Base-by-base conservation (phyloP, 35 echinoderm and acorn worm genomes). In the Nesometra sesokonis region DNA sequence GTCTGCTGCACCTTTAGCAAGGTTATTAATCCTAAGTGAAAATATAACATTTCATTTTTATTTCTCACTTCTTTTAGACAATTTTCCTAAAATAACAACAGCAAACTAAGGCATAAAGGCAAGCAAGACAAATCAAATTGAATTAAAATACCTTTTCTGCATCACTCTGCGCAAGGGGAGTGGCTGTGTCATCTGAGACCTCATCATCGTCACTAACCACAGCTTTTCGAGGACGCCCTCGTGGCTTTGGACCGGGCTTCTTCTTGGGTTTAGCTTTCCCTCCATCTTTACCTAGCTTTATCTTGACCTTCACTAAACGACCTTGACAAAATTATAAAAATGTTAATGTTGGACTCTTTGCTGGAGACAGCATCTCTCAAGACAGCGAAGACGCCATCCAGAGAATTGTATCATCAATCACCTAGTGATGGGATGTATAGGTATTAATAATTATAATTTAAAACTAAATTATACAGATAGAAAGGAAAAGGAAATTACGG, bases 181-280 rank as follows among this genome's bases (percentile, higher is more conserved):
- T 81, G 34, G 86, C 83, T 33, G 88, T 91, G 13, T 90, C 88
- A 43, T 94, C 93, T 2, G 89, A 88, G 32, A 94, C 87, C 38
- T 99, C 96, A 78, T 98, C 92, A 77, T 99, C 96, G 67, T 99
- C 96, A 81, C 96, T 99, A 39, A 99, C 96, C 8, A 99, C 96
- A 0, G 96, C 92, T 76, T 99, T 99, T 40, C 96, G 88, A 87
- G 96, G 96, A 4, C 96, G 92, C 40, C 96, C 93, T 89, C 87
- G 77, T 87, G n/a, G n/a, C 93, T 99, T 67, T 11, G 52, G 7
- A 76, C 85, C 86, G 0, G 92, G 92, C 78, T 94, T 91, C 88
- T 92, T 97, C 67, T 99, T 92, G 19, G 87, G 84, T 87, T 89
- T 82, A 37, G 80, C 90, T 46, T 94, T 94, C 21, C 90, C 88